A percentile compares a stretch with the other conserved stretches of the same genome.
Evolutionary conservation across 2,888 invertebrate species (phyloP).

Genomic region (Nasonia oneida): DNA sequence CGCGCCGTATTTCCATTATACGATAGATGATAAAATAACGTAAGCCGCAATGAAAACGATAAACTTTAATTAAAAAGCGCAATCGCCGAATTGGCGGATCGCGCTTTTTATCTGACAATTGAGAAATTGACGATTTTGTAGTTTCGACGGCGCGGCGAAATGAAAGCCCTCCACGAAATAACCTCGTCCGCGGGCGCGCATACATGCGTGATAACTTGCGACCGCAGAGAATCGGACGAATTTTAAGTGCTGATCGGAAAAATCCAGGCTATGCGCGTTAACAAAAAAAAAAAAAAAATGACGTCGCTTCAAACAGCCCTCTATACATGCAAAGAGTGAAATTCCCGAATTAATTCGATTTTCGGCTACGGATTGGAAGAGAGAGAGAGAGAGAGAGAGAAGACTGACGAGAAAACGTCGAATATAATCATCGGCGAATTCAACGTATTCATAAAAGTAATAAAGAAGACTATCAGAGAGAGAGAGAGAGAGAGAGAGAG

Average conservation of each 20-base stretch:
- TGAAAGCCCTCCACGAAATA: constrained; percentile 6
- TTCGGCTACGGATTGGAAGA: not conserved
- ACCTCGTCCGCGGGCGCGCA: not conserved
- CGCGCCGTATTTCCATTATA: too few species aligned
- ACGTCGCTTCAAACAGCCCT: not conserved
- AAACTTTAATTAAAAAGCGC: not conserved
- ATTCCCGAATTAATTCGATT: constrained; percentile 1
- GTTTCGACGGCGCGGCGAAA: not conserved
- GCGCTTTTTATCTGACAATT: not conserved
- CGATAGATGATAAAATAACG: too few species aligned
- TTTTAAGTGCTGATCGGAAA: constrained; percentile 29
- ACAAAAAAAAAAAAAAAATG: not conserved
- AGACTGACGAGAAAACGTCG: not conserved
- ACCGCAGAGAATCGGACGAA: constrained; percentile 13
- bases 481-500: too few species aligned
- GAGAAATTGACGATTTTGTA: not conserved
- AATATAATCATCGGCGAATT: not conserved
- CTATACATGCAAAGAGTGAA: not conserved
- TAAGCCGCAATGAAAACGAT: not conserved
- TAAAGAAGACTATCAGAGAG: too few species aligned
- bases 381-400: too few species aligned
- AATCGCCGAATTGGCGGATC: not conserved
- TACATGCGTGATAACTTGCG: constrained; percentile 5
- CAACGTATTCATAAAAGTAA: not conserved
- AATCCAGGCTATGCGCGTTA: not conserved